Percentiles rank a stretch among this genome's conserved stretches.
phyloP scores from a whole-genome alignment of 2,113 vertebrate species.

The Drymodes brunneopygia region DNA sequence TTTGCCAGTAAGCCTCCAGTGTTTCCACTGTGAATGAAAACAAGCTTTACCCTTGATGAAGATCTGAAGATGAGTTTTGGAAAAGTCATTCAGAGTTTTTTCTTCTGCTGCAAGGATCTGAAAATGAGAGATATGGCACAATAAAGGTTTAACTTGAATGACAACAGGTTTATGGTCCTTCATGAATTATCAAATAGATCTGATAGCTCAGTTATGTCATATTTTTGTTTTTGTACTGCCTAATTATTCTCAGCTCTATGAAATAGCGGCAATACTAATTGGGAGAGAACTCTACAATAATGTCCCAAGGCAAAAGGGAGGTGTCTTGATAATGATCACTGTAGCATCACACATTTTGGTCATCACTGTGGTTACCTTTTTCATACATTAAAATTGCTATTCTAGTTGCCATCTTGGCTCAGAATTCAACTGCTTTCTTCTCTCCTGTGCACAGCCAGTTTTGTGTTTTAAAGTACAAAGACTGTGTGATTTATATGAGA shows the following conservation, averaged over 20 bases:
- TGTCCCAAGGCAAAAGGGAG: background rate
- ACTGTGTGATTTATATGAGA: background rate
- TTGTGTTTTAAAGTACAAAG: background rate
- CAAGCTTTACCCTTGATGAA: background rate
- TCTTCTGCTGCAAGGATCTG: background rate
- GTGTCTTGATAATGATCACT: background rate
- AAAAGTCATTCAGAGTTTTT: background rate
- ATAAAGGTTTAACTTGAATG: background rate
- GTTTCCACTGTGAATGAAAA: background rate
- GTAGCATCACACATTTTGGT: background rate
- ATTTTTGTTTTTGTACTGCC: background rate
- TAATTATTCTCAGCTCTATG: background rate
- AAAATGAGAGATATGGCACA: background rate
- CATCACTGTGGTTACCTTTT: background rate
- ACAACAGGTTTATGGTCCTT: background rate
- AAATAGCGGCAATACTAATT: background rate
- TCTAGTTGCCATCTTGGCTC: background rate
- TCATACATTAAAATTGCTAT: background rate
- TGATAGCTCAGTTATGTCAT: background rate
- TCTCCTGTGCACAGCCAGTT: background rate
- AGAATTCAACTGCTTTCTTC: background rate
- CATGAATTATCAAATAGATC: background rate
- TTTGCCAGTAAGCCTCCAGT: background rate
- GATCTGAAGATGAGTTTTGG: background rate
- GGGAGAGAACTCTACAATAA: background rate